phyloP scores from a whole-genome alignment of 1,140 invertebrate genomes.

The Homarus americanus region DNA sequence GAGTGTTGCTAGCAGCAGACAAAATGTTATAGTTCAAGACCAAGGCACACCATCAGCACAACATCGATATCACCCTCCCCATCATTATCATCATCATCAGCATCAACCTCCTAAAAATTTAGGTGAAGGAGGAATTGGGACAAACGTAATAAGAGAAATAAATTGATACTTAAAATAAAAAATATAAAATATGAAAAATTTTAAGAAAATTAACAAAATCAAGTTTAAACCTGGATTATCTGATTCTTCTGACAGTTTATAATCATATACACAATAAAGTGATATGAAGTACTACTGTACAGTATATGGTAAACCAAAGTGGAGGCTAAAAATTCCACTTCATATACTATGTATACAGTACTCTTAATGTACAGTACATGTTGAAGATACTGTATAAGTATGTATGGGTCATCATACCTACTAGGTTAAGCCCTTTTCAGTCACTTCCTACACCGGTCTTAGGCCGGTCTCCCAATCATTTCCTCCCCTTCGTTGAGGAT shows the following conservation, averaged over 20 bases:
- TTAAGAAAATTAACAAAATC: background rate
- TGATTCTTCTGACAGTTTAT: background rate
- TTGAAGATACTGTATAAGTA: no score
- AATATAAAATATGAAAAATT: background rate
- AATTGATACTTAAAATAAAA: background rate
- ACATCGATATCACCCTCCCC: constrained; percentile 35
- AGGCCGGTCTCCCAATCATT: no score
- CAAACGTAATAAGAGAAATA: constrained; percentile 18
- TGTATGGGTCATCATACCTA: no score
- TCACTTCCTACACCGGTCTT: no score
- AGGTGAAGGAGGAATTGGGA: background rate
- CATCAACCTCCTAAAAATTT: constrained; percentile 38
- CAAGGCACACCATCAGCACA: constrained; percentile 43
- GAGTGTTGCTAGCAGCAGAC: constrained; percentile 48
- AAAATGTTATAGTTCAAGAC: constrained; percentile 37
- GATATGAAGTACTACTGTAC: no score
- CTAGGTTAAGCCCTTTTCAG: no score
- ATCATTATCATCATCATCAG: constrained; percentile 31
- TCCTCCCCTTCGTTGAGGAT: no score
- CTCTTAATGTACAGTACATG: no score
- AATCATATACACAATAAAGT: no score
- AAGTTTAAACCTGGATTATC: constrained; percentile 31
- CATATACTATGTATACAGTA: no score
- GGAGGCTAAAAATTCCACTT: no score
- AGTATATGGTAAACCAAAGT: no score